phyloP scores from a whole-genome alignment of 2,888 invertebrate species.

The Antheraea assamensis region DNA sequence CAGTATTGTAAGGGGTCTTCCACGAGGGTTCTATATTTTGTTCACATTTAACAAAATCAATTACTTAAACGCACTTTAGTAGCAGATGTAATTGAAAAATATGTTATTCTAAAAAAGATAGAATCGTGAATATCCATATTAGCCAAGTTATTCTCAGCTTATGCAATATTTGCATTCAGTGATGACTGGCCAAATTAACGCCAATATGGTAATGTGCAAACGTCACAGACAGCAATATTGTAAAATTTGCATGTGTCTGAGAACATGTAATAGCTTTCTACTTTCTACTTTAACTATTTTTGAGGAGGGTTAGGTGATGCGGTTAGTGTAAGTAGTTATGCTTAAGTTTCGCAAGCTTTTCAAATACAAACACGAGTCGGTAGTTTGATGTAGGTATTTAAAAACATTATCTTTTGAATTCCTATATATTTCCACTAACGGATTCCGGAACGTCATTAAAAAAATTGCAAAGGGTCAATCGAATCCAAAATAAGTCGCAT shows the following conservation, averaged over 20 bases:
- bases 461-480: too few species aligned
- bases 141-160: slow-evolving; percentile 36
- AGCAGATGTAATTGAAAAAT: background rate
- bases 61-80: background rate
- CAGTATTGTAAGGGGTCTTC: background rate
- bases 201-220: slow-evolving; percentile 39
- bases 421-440: too few species aligned
- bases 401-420: background rate
- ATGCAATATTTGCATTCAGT: slow-evolving; percentile 30
- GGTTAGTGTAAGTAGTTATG: background rate
- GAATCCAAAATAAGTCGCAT: too few species aligned
- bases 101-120: background rate
- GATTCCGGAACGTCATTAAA: too few species aligned
- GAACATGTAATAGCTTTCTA: slow-evolving; percentile 42
- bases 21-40: background rate
- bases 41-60: background rate
- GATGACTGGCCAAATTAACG: slow-evolving; percentile 41
- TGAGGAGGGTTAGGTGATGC: slow-evolving; percentile 1
- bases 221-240: slow-evolving; percentile 21
- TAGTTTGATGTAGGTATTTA: background rate
- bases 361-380: background rate
- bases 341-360: background rate
- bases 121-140: background rate
- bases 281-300: slow-evolving; percentile 26
- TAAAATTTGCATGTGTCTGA: slow-evolving; percentile 15